Conservation (phyloP, 2,888 invertebrate genomes). For the Cephus pulcher region DNA sequence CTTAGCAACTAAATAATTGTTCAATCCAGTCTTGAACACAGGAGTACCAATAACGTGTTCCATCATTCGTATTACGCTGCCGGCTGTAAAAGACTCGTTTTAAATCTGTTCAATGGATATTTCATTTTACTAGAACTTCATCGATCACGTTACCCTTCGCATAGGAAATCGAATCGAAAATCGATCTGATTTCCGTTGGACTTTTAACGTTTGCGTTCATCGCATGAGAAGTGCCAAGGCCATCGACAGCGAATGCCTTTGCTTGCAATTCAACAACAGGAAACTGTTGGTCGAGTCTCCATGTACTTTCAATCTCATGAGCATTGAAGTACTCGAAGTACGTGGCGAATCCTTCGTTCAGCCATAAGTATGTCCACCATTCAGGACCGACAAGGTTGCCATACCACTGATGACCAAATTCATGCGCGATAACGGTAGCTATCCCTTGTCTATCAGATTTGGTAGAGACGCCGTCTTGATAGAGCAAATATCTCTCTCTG, state of each 20-base stretch:
- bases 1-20: conserved; percentile 67
- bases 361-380: conserved; percentile 66
- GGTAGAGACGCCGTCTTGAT: conserved; percentile 16
- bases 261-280: conserved; percentile 76
- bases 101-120: neutral
- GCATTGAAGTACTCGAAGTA: conserved; percentile 66
- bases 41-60: conserved; percentile 71
- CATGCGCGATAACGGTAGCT: conserved; percentile 66
- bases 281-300: conserved; percentile 78
- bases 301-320: conserved; percentile 71
- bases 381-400: conserved; percentile 64
- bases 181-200: conserved; percentile 70
- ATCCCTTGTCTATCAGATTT: conserved; percentile 29
- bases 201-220: conserved; percentile 70
- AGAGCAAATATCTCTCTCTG: conserved; percentile 16
- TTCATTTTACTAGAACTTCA: conserved; percentile 61
- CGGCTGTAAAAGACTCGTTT: neutral
- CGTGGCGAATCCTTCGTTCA: conserved; percentile 70
- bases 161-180: conserved; percentile 78
- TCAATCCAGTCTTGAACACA: conserved; percentile 70
- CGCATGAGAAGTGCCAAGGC: conserved; percentile 70
- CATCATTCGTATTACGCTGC: conserved; percentile 72
- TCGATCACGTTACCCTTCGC: conserved; percentile 73
- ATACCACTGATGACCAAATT: conserved; percentile 71
- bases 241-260: conserved; percentile 72